Evolutionary conservation across 2,797 vertebrate species (phyloP).

Genomic region (Oceanodroma leucorhoa): DNA sequence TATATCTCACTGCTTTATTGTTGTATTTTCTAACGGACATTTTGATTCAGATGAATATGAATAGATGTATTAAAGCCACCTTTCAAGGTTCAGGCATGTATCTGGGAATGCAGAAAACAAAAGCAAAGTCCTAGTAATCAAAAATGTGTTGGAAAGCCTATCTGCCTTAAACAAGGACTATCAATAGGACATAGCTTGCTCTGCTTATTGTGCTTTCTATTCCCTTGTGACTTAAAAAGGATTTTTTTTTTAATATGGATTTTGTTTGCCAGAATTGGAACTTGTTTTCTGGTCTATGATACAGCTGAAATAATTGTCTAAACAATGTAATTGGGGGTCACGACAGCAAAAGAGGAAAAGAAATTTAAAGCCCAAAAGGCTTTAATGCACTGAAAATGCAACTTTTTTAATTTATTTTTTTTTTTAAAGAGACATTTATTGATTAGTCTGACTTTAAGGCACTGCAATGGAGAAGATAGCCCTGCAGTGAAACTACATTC

Average conservation of each 20-base stretch:
- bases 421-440: not conserved
- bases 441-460: not conserved
- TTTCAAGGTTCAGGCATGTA: not conserved
- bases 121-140: not conserved
- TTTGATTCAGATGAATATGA: not conserved
- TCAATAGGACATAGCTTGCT: not conserved
- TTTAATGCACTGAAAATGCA: not conserved
- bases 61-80: not conserved
- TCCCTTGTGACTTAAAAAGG: not conserved
- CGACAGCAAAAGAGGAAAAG: not conserved
- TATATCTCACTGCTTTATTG: not conserved
- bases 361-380: not conserved
- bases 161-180: not conserved
- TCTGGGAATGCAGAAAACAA: not conserved
- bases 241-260: not conserved
- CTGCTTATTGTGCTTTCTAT: not conserved
- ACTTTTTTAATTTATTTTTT: no score
- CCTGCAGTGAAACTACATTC: not conserved
- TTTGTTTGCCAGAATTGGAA: not conserved
- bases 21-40: not conserved
- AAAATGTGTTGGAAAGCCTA: accelerated
- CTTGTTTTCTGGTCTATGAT: not conserved
- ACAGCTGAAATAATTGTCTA: not conserved
- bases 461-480: not conserved
- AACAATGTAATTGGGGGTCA: not conserved